Evolutionary conservation across 2,888 invertebrate genomes (phyloP).

Genomic region (Sarcophaga carnaria): DNA sequence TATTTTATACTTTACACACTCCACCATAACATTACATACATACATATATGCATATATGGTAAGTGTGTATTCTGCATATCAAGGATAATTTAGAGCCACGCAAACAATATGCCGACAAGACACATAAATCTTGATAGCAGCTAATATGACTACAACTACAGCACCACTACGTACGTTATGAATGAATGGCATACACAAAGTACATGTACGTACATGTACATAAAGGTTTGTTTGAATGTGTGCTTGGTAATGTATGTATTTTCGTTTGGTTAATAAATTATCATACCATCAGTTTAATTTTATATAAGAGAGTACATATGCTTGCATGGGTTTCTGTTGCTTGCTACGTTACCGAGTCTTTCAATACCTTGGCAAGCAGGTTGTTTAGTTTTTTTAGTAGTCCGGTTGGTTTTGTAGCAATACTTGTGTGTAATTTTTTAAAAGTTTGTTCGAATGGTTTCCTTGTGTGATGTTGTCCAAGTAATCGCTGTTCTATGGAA

Average conservation of each 20-base stretch:
- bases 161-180: not conserved
- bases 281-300: slow-evolving; percentile 69
- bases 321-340: not conserved
- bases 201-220: slow-evolving; percentile 4
- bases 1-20: slow-evolving; percentile 53
- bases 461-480: not conserved
- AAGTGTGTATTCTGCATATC: slow-evolving; percentile 35
- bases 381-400: slow-evolving; percentile 31
- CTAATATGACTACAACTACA: slow-evolving; percentile 60
- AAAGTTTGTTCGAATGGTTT: slow-evolving; percentile 7
- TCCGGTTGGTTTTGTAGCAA: slow-evolving; percentile 6
- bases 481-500: too few relatives aligned
- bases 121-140: slow-evolving; percentile 71
- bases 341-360: slow-evolving; percentile 31
- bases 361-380: slow-evolving; percentile 12
- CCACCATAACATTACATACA: not conserved
- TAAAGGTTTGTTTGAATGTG: slow-evolving; percentile 13
- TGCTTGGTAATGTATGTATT: slow-evolving; percentile 53
- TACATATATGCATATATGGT: slow-evolving; percentile 31
- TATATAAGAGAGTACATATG: not conserved
- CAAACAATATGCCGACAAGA: slow-evolving; percentile 71
- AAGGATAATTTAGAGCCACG: slow-evolving; percentile 72
- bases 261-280: slow-evolving; percentile 70
- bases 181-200: slow-evolving; percentile 1
- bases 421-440: slow-evolving; percentile 28